These are phyloP conservation scores for Hephaestus fuliginosus DNA, from an alignment of 2,797 vertebrate species.

Conservation along the genomic window DNA sequence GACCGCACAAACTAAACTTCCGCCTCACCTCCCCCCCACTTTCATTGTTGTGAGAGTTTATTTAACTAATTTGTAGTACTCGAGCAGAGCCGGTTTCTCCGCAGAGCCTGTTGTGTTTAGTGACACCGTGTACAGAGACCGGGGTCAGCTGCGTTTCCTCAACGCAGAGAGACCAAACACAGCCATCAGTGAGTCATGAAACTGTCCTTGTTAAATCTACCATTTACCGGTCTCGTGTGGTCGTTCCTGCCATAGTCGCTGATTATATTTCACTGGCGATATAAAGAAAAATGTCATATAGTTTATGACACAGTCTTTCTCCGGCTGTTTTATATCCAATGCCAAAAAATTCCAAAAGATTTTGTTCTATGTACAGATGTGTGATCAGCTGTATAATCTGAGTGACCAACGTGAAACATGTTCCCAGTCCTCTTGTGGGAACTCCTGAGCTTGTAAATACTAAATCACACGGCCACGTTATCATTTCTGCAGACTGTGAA, in stretches of 20 bases:
- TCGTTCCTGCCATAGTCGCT: constrained; percentile 31
- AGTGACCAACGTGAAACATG: constrained; percentile 38
- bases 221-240: constrained; percentile 52
- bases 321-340: constrained; percentile 51
- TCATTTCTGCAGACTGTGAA: constrained; percentile 14
- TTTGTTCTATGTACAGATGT: constrained; percentile 4
- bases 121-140: constrained; percentile 64
- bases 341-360: constrained; percentile 7
- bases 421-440: constrained; percentile 28
- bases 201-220: constrained; percentile 71
- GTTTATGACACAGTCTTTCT: constrained; percentile 40
- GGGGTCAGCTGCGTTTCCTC: constrained; percentile 73
- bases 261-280: constrained; percentile 42
- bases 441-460: constrained; percentile 40
- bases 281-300: constrained; percentile 33
- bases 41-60: constrained; percentile 38
- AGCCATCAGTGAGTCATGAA: constrained; percentile 73
- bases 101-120: constrained; percentile 58
- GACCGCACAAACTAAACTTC: constrained; percentile 35
- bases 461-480: constrained; percentile 27
- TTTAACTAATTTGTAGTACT: constrained; percentile 43
- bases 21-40: neutral
- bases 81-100: constrained; percentile 30
- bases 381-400: constrained; percentile 21
- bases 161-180: constrained; percentile 65